Evolutionary conservation across 2,888 invertebrate genomes (phyloP), one percentile per base, ranked within the genome.

Genomic region (Ryuthela nishihirai): DNA sequence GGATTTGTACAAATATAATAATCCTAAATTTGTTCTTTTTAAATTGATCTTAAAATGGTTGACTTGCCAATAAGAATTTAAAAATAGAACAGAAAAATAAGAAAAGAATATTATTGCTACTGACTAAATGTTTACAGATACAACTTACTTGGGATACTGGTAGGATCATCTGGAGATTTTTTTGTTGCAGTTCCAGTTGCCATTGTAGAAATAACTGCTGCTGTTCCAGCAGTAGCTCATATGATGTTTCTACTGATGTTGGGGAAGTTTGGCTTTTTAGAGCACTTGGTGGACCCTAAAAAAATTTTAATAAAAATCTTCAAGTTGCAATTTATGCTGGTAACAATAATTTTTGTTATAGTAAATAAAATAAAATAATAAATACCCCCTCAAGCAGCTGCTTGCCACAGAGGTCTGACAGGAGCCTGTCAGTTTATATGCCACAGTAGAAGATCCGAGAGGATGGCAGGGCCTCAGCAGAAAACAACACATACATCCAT

Each of bases 161-260:
- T 84, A 88, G 76, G 73, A 89, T 86, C 64, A 88, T 83, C 75
- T 88, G 87, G 17, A 25, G 45, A 36, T 86, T 85, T 78, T 80
- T 66, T 46, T 65, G 64, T 39, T 66, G 66, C 62, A 58, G 64
- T 39, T 91, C 88, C 60, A 90, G 76, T 73, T 88, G 86, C 81
- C 85, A 86, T 74, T 91, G 90, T 49, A 97, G 82, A 60, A 95
- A 83, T 68, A 97, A 76, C 72, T 94, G 94, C 73, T 97, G 97
- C 72, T 97, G 97, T 71, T 95, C 89, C 62, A 97, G 79, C 49
- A 94, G 81, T 67, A 94, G 76, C 74, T 94, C 91, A 75, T 94
- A 94, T 7, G 89, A 88, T 6, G 89, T 90, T 75, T 93, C 92
- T 21, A 78, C 78, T 17, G 67, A 70, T 12, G 52, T 38, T 43